phyloP scores from a whole-genome alignment of 2,888 invertebrate genomes.

The Matsumyia berberina region DNA sequence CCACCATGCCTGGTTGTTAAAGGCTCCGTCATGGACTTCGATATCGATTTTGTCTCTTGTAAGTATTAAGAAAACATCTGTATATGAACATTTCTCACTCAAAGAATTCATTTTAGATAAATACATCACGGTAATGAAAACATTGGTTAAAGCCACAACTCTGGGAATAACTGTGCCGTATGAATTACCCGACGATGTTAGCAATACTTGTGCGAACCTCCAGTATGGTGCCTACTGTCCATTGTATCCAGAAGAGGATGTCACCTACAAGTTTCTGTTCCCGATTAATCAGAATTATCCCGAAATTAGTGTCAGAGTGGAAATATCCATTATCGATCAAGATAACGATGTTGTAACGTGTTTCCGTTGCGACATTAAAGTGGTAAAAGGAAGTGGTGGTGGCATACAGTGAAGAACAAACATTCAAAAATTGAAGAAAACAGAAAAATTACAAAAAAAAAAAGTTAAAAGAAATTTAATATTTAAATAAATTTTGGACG shows the following conservation, averaged over 20 bases:
- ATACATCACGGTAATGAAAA: slow-evolving; percentile 77
- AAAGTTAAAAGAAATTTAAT: slow-evolving; percentile 78
- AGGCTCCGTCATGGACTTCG: slow-evolving; percentile 79
- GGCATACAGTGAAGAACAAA: neutral
- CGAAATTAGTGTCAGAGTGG: slow-evolving; percentile 81
- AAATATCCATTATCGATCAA: slow-evolving; percentile 80
- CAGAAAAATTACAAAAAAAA: slow-evolving; percentile 30
- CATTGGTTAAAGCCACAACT: slow-evolving; percentile 80
- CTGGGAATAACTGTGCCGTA: slow-evolving; percentile 81
- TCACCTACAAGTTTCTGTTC: slow-evolving; percentile 81
- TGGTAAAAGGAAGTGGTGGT: slow-evolving; percentile 77
- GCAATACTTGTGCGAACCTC: slow-evolving; percentile 80
- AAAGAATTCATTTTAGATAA: slow-evolving; percentile 22
- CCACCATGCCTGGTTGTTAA: slow-evolving; percentile 81
- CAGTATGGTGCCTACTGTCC: slow-evolving; percentile 81
- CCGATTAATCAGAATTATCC: slow-evolving; percentile 80
- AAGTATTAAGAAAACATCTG: slow-evolving; percentile 70
- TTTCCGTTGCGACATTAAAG: slow-evolving; percentile 80
- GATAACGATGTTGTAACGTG: slow-evolving; percentile 78
- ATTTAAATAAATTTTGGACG: slow-evolving; percentile 3
- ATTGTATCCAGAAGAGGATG: slow-evolving; percentile 80
- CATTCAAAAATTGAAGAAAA: neutral
- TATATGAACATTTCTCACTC: neutral
- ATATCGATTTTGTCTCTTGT: slow-evolving; percentile 81
- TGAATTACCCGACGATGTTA: slow-evolving; percentile 80